Conservation (phyloP, 1,140 invertebrate genomes). For the Drosophila grimshawi region DNA sequence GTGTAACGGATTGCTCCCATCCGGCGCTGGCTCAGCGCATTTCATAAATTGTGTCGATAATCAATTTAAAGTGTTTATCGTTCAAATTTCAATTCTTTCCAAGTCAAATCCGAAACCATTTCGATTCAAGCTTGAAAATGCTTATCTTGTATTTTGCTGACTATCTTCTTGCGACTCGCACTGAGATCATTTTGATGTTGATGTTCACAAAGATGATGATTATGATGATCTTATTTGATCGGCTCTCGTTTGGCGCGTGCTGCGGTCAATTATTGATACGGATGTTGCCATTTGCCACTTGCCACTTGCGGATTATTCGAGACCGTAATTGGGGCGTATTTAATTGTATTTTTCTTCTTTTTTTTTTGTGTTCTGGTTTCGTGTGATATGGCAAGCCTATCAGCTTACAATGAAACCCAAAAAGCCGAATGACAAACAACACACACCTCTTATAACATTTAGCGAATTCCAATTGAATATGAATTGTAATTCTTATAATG, state of each 20-base stretch:
- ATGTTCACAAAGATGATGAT: too few species aligned
- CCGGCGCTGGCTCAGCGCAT: conserved; percentile 37
- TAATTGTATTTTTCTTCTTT: conserved; percentile 29
- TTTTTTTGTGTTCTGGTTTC: not conserved
- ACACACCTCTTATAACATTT: too few species aligned
- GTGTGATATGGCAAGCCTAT: conserved; percentile 16
- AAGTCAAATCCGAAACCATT: not conserved
- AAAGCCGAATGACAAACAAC: not conserved
- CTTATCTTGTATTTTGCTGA: not conserved
- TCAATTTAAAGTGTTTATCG: conserved; percentile 53
- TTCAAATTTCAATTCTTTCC: not conserved
- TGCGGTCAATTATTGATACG: conserved; percentile 57
- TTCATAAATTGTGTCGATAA: conserved; percentile 56
- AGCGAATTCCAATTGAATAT: too few species aligned
- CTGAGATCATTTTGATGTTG: conserved; percentile 26
- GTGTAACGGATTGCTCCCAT: conserved; percentile 33
- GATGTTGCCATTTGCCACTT: not conserved
- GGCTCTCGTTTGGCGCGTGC: conserved; percentile 56
- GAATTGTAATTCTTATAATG: too few species aligned
- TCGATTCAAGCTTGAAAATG: not conserved
- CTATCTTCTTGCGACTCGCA: not conserved
- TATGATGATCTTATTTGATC: conserved; percentile 38
- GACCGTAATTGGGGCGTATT: conserved; percentile 58
- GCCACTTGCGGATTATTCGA: conserved; percentile 2
- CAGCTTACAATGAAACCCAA: conserved; percentile 30